These are phyloP conservation scores for Numenius phaeopus DNA, from an alignment of 2,797 vertebrate species.

Conservation along the genomic window DNA sequence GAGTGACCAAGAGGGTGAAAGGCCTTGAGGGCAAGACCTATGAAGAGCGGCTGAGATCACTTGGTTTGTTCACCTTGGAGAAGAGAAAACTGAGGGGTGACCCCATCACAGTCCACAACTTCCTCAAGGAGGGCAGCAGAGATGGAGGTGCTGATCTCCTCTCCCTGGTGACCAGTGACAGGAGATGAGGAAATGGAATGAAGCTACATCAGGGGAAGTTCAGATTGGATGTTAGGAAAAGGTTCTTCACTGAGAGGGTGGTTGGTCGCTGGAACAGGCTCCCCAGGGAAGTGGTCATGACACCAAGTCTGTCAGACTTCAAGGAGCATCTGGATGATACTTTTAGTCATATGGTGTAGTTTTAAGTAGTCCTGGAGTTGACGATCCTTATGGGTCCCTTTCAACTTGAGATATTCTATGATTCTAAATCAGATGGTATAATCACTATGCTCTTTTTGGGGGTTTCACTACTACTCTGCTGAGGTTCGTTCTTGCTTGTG, in stretches of 20 bases:
- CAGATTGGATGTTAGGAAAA: not conserved
- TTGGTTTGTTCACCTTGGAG: not conserved
- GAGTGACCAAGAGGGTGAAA: not conserved
- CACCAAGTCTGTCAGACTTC: not conserved
- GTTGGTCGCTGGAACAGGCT: not conserved
- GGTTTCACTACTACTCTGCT: not conserved
- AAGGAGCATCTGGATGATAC: fast-evolving
- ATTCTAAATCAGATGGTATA: not conserved
- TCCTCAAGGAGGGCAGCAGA: fast-evolving
- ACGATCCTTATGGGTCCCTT: not conserved
- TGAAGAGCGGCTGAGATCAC: fast-evolving
- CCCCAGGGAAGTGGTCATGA: not conserved
- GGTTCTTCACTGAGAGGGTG: not conserved
- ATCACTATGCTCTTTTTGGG: not conserved
- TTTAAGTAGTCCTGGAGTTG: not conserved
- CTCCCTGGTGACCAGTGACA: not conserved
- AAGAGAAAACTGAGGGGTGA: not conserved
- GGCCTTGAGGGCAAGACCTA: not conserved
- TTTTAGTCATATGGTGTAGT: not conserved
- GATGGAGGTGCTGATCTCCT: not conserved
- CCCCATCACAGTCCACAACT: not conserved
- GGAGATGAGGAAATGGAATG: not conserved
- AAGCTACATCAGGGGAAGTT: not conserved
- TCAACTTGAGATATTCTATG: not conserved
- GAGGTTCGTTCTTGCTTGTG: fast-evolving